A percentile compares a stretch with the other conserved stretches of the same genome.
Evolutionary conservation across 1,140 invertebrate genomes (phyloP).

Genomic region (Drosophila pruinosa): DNA sequence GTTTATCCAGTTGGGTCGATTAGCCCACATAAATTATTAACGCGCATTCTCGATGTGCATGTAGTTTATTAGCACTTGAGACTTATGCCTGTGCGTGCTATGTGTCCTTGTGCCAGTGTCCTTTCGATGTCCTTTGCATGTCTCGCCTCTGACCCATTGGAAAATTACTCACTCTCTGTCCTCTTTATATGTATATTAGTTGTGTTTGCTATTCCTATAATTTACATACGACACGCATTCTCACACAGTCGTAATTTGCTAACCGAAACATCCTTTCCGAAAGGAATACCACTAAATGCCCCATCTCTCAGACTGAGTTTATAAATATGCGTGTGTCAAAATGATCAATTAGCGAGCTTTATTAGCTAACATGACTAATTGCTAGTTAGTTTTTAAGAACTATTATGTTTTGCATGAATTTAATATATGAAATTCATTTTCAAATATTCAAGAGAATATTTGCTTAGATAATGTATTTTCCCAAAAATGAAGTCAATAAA

Average conservation of each 20-base stretch:
- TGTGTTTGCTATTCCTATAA: constrained; percentile 53
- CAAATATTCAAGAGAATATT: background rate
- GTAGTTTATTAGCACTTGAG: constrained; percentile 79
- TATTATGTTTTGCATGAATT: background rate
- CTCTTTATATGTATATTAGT: constrained; percentile 11
- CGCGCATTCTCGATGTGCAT: constrained; percentile 58
- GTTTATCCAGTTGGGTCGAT: constrained; percentile 53
- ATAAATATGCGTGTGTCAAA: constrained; percentile 57
- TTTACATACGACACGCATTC: constrained; percentile 81
- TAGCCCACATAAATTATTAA: constrained; percentile 74
- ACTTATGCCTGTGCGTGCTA: constrained; percentile 9
- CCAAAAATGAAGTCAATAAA: constrained; percentile 46
- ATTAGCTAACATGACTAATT: constrained; percentile 8
- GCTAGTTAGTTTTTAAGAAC: background rate
- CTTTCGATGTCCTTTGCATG: constrained; percentile 76
- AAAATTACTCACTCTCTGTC: constrained; percentile 33
- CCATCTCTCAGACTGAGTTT: constrained; percentile 31
- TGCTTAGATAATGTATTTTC: constrained; percentile 36
- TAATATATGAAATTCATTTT: background rate
- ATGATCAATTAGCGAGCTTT: constrained; percentile 44
- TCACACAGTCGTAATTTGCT: constrained; percentile 52
- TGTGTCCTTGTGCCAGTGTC: constrained; percentile 53
- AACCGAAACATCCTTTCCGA: background rate
- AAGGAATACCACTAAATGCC: background rate
- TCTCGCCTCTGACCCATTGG: constrained; percentile 29